Evolutionary conservation across 2,113 vertebrate genomes (phyloP).

Genomic region (Daboia siamensis): DNA sequence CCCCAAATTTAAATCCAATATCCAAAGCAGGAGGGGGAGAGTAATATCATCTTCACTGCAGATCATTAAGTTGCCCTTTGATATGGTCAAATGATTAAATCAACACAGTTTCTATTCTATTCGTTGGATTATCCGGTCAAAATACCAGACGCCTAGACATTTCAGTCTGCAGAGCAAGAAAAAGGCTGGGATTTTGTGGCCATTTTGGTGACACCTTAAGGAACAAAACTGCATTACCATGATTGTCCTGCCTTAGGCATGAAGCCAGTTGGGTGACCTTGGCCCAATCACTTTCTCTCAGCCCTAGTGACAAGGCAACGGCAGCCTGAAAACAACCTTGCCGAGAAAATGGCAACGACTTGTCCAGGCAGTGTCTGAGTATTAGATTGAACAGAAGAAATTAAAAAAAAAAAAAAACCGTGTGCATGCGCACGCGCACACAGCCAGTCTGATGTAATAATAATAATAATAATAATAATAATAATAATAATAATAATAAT

Average conservation of each 20-base stretch:
- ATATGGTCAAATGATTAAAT: neutral
- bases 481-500: too few species aligned
- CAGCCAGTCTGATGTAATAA: too few species aligned
- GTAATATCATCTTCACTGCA: too few species aligned
- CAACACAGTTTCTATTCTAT: neutral
- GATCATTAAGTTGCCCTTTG: neutral
- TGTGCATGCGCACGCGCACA: too few species aligned
- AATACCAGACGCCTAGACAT: neutral
- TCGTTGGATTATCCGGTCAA: neutral
- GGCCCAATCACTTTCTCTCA: too few species aligned
- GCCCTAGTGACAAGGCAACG: too few species aligned
- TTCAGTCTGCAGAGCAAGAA: neutral
- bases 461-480: too few species aligned
- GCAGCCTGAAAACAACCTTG: too few species aligned
- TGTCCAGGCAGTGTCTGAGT: too few species aligned
- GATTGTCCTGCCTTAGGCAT: neutral
- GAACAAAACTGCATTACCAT: neutral
- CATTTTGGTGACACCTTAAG: neutral
- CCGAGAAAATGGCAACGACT: too few species aligned
- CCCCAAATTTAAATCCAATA: neutral
- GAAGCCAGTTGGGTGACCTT: too few species aligned
- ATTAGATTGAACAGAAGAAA: too few species aligned
- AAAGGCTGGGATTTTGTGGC: neutral
- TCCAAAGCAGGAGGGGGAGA: neutral
- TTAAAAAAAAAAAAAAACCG: fast-evolving